Evolutionary conservation across 1,140 invertebrate genomes (phyloP), one percentile per base, ranked within the genome.

Genomic region (Luehdorfia chinensis): DNA sequence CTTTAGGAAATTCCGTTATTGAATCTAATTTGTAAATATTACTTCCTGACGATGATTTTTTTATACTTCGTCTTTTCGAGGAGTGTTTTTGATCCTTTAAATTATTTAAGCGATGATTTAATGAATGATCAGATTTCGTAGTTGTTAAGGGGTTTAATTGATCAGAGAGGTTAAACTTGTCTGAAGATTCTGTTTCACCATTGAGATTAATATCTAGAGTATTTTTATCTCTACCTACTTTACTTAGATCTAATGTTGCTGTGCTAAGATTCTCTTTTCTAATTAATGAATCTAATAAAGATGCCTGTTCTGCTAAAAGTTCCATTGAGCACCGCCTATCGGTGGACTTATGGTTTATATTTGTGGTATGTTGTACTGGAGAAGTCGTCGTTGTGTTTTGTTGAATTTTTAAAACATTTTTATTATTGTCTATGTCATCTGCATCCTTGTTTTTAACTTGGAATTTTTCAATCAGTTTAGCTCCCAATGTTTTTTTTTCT

Each of bases 391-490:
- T 31, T 50, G 46, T 37, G 14, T 39, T 12, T 52, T 13, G 19
- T 34, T 32, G 21, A 18, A 41, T 54, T 21, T 39, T 54, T 30
- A 30, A 18, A 2, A n/a, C 50, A 56, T 47, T 62, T 41, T 3
- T 18, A 43, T 3, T 51, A 1, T 13, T 41, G 15, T 56, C 55
- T 9, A 12, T 30, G 6, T 87, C 73, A 34, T 75, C 59, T 4
- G 84, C 55, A 47, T 88, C 86, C 37, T 89, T 91, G 25, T 93
- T 91, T 48, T 90, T 91, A 18, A 94, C 92, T 7, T 91, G 77
- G 75, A 94, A 94, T 70, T 94, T 93, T 64, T 94, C 93, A 4
- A 92, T 88, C n/a, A 94, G 66, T 44, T 92, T 73, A 47, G 93
- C 92, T 0, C 93, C 93, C 0, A 93, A 88, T 0, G 92, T 90